Base-by-base conservation (phyloP, 2,113 vertebrate species). In the Hippocampus guttulatus region DNA sequence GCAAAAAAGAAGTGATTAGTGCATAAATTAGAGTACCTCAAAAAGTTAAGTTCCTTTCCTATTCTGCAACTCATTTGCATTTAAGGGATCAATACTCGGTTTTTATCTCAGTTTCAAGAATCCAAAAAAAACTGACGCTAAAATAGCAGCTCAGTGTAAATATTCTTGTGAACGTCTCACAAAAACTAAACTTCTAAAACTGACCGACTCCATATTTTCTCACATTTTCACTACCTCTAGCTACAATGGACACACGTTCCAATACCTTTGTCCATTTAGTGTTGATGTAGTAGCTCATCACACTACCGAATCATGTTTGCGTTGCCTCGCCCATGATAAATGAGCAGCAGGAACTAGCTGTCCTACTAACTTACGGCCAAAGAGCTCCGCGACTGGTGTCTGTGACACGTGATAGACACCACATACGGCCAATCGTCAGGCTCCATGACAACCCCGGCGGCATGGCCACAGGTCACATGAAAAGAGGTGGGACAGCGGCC, bases 381-480 rank as follows among this genome's bases (percentile, higher is more conserved):
- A 65, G 93, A 89, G 80, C 88, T 94, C 68, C 90, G 87, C 58
- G 90, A 89, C 55, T 95, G 96, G 84, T 98, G 96, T 85, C 94
- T 94, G 84, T 95, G 95, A 90, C 97, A 98, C 0, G 94, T 96
- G 88, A 97, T 92, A 75, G 94, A 96, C 87, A 98, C 95, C 67
- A 96, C 95, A 47, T 95, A 95, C 0, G 96, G 96, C 96, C 96
- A 98, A 72, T 98, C 96, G 41, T 95, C 93, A 1, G 96, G 94
- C 86, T 96, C 94, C 94, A 99, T 98, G 71, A 91, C 78, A 2
- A 98, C 94, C 3, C 96, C 96, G 0, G 95, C 94, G 18, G 96
- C 96, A 69, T 98, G 96, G 62, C 95, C 97, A 81, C 97, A 99
- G 0, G 96, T 98, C 81, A 98, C 96, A 58, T 99, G 97, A 85